Evolutionary conservation across 2,888 invertebrate species (phyloP), one percentile per base, ranked within the genome.

Genomic region (Therioaphis trifolii): DNA sequence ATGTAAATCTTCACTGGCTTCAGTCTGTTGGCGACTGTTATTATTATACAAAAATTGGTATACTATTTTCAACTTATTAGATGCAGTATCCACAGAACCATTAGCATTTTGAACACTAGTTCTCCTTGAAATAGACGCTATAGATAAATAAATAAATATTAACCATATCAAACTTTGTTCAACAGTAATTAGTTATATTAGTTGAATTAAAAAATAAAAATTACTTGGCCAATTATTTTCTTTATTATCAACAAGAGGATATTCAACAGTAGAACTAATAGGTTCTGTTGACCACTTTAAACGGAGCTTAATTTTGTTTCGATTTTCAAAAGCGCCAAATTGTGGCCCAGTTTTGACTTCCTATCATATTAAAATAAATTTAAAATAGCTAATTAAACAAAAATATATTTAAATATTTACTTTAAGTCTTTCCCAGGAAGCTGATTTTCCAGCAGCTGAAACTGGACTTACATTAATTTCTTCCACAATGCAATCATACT

Each of bases 31-130:
- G 69, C 97, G 91, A 66, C 95, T 96, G 88, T 96, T 97, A 89
- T 96, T 97, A 89, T 96, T 97, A 89, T 97, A 97, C 86, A 97
- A 92, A 90, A 98, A 98, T 90, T 98, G 97, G 89, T 98, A 98
- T 86, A 96, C 95, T 86, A 98, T 95, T 89, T 95, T 94, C 86
- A 94, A 91, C 35, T 92, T 92, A 86, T 91, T 90, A 46, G 82
- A 74, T 40, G 82, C 74, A 40, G 49, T 66, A 35, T 82, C 82
- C 21, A 82, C 7, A 63, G 82, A 74, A 74, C 82, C 72, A 74
- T 74, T 82, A 24, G 82, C 63, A 74, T 72, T 82, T 35, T 74
- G 82, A 24, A 74, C 74, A 82, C 82, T 82, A 72, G 24, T 82
- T 74, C 63, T 80, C 14, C 79, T 80, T 4, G 82, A 82, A 74